These are phyloP conservation scores for Aspidiotus rigidus DNA, from an alignment of 2,888 invertebrate genomes.

Conservation along the genomic window DNA sequence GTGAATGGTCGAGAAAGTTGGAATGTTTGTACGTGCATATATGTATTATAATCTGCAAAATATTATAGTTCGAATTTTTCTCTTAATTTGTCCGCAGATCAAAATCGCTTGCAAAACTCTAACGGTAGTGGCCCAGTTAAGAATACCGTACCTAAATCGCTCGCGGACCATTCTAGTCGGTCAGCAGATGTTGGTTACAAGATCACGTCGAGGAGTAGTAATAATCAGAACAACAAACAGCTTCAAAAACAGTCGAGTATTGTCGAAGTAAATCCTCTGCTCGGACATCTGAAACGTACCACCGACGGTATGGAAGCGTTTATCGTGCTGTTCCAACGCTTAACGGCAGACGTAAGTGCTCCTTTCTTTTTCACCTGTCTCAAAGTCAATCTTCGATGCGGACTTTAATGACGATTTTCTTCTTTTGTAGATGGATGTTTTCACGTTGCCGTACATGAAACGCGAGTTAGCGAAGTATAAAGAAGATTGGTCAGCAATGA, in stretches of 20 bases:
- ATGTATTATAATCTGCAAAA: background rate
- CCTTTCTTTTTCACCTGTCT: background rate
- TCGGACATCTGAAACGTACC: constrained; percentile 44
- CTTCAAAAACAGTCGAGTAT: constrained; percentile 5
- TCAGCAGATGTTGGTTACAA: constrained; percentile 22
- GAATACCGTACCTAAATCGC: constrained; percentile 14
- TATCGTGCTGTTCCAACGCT: constrained; percentile 73
- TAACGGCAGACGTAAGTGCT: constrained; percentile 52
- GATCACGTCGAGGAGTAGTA: too few species aligned
- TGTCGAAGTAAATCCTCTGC: constrained; percentile 27
- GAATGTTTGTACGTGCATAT: background rate
- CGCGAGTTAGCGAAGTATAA: constrained; percentile 47
- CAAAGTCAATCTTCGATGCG: background rate
- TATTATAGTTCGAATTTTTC: background rate
- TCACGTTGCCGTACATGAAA: constrained; percentile 49
- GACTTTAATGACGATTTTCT: constrained; percentile 29
- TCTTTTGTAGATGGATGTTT: constrained; percentile 51
- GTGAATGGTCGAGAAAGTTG: too few species aligned
- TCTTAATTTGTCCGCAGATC: constrained; percentile 43
- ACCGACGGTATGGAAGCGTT: constrained; percentile 71
- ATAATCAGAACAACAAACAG: background rate
- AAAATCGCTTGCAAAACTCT: constrained; percentile 42
- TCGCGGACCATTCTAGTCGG: constrained; percentile 12
- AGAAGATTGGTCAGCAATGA: constrained; percentile 45
- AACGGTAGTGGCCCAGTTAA: background rate